A percentile compares a stretch with the other conserved stretches of the same genome.
Conservation (phyloP, 2,113 vertebrate species). For the Petromus typicus region DNA sequence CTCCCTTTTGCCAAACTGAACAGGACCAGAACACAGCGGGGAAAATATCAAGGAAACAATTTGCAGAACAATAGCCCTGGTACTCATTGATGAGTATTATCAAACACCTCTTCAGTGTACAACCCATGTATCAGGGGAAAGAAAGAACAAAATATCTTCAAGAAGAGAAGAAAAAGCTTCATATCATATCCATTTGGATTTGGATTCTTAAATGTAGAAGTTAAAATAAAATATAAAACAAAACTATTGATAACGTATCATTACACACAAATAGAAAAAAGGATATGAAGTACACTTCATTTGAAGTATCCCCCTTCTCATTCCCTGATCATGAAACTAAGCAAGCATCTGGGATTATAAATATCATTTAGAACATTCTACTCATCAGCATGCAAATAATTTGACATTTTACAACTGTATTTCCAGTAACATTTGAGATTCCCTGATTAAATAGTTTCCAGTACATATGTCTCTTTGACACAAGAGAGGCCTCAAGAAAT, state of each 20-base stretch:
- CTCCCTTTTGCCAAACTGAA: not conserved
- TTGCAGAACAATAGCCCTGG: not conserved
- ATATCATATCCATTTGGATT: not conserved
- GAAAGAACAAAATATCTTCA: conserved; percentile 22
- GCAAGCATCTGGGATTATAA: conserved; percentile 42
- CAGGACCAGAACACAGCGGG: not conserved
- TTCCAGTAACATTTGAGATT: conserved; percentile 72
- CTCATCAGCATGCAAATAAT: conserved; percentile 71
- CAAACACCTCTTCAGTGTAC: not conserved
- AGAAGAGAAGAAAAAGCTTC: conserved; percentile 11
- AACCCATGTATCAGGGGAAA: not conserved
- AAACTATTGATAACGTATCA: not conserved
- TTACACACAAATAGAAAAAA: not conserved
- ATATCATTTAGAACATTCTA: conserved; percentile 65
- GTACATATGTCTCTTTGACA: conserved; percentile 53
- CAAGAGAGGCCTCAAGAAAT: conserved; percentile 40
- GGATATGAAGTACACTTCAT: not conserved
- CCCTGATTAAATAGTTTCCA: conserved; percentile 65
- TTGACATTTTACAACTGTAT: conserved; percentile 75
- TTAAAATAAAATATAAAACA: conserved; percentile 53
- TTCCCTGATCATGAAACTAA: conserved; percentile 30
- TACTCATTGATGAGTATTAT: conserved; percentile 37
- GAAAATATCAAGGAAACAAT: not conserved
- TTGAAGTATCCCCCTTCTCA: not conserved
- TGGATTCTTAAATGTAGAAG: conserved; percentile 31